These are phyloP conservation scores for Anarsia innoxiella DNA, from an alignment of 2,888 invertebrate genomes.

Conservation along the genomic window DNA sequence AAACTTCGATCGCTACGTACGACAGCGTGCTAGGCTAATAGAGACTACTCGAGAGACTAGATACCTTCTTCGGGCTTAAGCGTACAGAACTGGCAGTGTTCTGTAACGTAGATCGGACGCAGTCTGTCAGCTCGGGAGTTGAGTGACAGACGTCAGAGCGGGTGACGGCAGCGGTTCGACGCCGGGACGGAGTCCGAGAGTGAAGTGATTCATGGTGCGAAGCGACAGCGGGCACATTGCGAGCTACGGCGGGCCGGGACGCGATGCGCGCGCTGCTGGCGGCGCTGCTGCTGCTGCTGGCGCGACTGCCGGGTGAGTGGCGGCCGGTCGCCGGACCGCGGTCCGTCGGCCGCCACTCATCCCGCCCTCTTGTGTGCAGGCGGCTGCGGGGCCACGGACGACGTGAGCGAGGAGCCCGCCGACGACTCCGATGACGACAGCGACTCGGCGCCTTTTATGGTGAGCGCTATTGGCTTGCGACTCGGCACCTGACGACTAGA, in stretches of 20 bases:
- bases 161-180: background rate
- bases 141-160: background rate
- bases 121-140: too few relatives aligned
- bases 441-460: constrained; percentile 44
- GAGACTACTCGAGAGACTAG: too few relatives aligned
- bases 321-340: background rate
- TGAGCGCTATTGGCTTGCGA: too few relatives aligned
- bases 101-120: too few relatives aligned
- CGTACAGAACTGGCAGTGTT: too few relatives aligned
- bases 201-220: too few relatives aligned
- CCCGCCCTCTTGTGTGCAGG: background rate
- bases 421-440: constrained; percentile 20
- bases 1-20: too few relatives aligned
- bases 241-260: background rate
- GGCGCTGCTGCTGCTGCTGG: background rate
- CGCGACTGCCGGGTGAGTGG: too few relatives aligned
- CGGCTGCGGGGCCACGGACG: constrained; percentile 11
- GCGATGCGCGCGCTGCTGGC: background rate
- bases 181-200: background rate
- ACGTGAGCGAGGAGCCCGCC: constrained; percentile 16
- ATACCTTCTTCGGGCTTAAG: too few relatives aligned
- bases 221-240: background rate
- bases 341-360: background rate
- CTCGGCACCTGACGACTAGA: constrained; percentile 25
- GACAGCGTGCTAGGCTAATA: too few relatives aligned